phyloP scores from a whole-genome alignment of 2,888 invertebrate species.

The Catonia carolina region DNA sequence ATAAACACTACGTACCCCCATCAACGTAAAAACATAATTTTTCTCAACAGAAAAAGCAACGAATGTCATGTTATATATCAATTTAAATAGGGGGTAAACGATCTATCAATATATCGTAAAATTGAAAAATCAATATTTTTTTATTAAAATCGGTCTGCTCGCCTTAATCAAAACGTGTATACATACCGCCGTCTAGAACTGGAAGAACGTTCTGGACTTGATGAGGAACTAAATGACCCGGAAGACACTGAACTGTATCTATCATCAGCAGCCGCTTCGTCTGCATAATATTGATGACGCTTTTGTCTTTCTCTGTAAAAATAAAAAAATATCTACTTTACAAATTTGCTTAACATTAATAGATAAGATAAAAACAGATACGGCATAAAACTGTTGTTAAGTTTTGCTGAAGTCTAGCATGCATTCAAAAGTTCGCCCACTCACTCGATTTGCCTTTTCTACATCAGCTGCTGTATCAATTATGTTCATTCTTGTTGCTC shows the following conservation, averaged over 20 bases:
- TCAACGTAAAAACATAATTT: no score
- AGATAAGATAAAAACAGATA: background rate
- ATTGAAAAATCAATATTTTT: no score
- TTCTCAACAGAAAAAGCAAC: no score
- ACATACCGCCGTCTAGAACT: background rate
- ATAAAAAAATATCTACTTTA: background rate
- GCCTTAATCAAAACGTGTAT: no score
- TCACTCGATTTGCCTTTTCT: background rate
- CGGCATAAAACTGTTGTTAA: background rate
- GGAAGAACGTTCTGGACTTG: conserved; percentile 4
- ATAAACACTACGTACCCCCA: no score
- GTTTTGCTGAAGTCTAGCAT: background rate
- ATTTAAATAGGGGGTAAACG: no score
- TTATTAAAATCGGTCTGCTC: no score
- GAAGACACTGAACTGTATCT: conserved; percentile 6
- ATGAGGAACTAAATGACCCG: background rate
- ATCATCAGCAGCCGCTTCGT: conserved; percentile 13
- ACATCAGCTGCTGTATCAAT: background rate
- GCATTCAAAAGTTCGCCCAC: background rate
- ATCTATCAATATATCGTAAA: no score
- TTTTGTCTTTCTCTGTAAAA: conserved; percentile 23
- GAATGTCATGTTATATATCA: no score
- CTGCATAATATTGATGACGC: conserved; percentile 24
- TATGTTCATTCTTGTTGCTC: no score
- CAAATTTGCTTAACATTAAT: background rate